Percentiles rank a stretch among this genome's conserved stretches.
Conservation (phyloP, 37 sponge, comb jelly and placozoan species). For the Mnemiopsis leidyi region DNA sequence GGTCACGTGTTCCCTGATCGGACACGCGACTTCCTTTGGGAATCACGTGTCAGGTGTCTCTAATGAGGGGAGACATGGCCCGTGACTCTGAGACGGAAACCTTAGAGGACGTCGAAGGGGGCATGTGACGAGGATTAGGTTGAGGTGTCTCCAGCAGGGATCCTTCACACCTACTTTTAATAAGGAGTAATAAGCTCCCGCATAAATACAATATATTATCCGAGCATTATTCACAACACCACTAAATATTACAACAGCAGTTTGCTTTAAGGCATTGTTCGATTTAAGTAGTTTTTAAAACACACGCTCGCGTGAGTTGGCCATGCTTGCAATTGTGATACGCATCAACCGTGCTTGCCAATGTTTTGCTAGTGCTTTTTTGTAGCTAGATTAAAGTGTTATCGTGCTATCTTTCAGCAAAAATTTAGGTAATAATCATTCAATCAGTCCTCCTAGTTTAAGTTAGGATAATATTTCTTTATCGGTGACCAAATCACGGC, state of each 20-base stretch:
- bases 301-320: background rate
- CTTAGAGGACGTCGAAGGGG: background rate
- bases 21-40: too few relatives aligned
- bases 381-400: background rate
- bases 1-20: background rate
- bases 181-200: constrained; percentile 41
- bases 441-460: too few relatives aligned
- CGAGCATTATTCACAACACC: background rate
- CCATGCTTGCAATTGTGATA: background rate
- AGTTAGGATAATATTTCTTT: too few relatives aligned
- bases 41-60: background rate
- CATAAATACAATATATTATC: constrained; percentile 50
- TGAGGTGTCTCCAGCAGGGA: background rate
- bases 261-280: background rate
- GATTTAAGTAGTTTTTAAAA: background rate
- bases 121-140: background rate
- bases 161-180: constrained; percentile 43
- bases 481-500: too few relatives aligned
- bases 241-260: constrained; percentile 8
- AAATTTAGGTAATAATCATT: too few relatives aligned
- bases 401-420: too few relatives aligned
- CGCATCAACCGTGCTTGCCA: background rate
- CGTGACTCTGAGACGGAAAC: background rate
- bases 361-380: background rate
- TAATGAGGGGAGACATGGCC: background rate